phyloP scores from a whole-genome alignment of 2,888 invertebrate genomes.

The Andrena marginata region DNA sequence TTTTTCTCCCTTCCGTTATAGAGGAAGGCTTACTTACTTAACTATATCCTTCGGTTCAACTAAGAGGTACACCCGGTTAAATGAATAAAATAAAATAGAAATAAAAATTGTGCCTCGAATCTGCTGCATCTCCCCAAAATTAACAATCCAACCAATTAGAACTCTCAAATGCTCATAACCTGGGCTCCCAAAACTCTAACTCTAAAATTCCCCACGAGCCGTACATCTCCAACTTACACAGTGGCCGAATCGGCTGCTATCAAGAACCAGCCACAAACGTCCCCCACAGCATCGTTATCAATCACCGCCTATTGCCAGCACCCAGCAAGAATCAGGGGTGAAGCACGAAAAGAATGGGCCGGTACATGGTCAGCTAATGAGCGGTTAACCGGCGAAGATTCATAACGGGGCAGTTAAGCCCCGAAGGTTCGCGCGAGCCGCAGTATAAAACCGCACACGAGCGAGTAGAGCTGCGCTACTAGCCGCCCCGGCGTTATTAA shows the following conservation, averaged over 20 bases:
- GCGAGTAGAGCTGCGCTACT: slow-evolving; percentile 23
- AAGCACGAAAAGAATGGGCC: slow-evolving; percentile 18
- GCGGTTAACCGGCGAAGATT: slow-evolving; percentile 78
- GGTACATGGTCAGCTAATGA: slow-evolving; percentile 69
- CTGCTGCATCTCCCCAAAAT: too few relatives aligned
- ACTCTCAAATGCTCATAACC: too few relatives aligned
- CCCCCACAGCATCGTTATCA: neutral
- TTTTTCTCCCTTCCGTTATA: too few relatives aligned
- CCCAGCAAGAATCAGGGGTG: neutral
- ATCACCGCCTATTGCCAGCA: slow-evolving; percentile 8
- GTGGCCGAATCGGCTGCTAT: neutral
- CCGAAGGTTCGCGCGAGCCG: slow-evolving; percentile 48
- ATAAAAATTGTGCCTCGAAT: too few relatives aligned
- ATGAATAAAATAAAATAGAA: too few relatives aligned
- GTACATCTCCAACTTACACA: neutral
- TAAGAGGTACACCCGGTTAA: too few relatives aligned
- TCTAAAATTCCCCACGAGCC: neutral
- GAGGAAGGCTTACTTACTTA: too few relatives aligned
- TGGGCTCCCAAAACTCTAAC: neutral
- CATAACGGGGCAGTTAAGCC: slow-evolving; percentile 67
- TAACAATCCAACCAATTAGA: too few relatives aligned
- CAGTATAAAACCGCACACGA: slow-evolving; percentile 53
- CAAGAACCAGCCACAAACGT: slow-evolving; percentile 9
- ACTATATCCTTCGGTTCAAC: too few relatives aligned
- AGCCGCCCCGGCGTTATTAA: slow-evolving; percentile 33